A percentile compares a stretch with the other conserved stretches of the same genome.
phyloP scores from a whole-genome alignment of 1,140 invertebrate genomes.

The Atta cephalotes region DNA sequence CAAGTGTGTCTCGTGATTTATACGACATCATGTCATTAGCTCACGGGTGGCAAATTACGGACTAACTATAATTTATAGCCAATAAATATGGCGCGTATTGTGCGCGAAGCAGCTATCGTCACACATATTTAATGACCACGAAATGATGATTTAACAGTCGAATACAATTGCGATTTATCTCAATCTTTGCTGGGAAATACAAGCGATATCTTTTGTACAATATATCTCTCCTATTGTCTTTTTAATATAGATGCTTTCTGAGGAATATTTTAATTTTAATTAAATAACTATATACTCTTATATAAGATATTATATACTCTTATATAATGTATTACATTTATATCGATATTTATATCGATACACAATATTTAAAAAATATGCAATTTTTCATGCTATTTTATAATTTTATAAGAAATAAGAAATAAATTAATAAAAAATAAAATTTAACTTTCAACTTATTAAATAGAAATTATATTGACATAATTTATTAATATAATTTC shows the following conservation, averaged over 20 bases:
- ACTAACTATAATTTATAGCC: conserved; percentile 58
- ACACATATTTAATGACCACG: conserved; percentile 20
- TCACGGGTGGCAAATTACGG: conserved; percentile 55
- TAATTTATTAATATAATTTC: not conserved
- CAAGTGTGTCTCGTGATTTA: conserved; percentile 42
- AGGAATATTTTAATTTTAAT: not conserved
- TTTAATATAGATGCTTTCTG: not conserved
- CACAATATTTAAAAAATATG: not conserved
- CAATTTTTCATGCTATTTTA: not conserved
- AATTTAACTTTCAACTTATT: not conserved
- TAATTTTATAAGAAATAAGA: not conserved
- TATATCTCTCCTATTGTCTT: not conserved
- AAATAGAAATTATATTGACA: conserved; percentile 2
- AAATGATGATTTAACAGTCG: conserved; percentile 33
- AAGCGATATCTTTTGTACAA: not conserved
- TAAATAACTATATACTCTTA: not conserved
- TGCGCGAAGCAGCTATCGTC: conserved; percentile 6
- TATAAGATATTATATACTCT: not conserved
- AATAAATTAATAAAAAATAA: conserved; percentile 1
- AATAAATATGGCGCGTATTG: conserved; percentile 52
- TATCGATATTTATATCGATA: not conserved
- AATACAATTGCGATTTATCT: conserved; percentile 54
- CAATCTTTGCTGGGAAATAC: conserved; percentile 40
- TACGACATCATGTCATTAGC: conserved; percentile 50
- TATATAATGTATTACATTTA: not conserved